phyloP scores from a whole-genome alignment of 2,888 invertebrate genomes.

The Sepioteuthis lessoniana region DNA sequence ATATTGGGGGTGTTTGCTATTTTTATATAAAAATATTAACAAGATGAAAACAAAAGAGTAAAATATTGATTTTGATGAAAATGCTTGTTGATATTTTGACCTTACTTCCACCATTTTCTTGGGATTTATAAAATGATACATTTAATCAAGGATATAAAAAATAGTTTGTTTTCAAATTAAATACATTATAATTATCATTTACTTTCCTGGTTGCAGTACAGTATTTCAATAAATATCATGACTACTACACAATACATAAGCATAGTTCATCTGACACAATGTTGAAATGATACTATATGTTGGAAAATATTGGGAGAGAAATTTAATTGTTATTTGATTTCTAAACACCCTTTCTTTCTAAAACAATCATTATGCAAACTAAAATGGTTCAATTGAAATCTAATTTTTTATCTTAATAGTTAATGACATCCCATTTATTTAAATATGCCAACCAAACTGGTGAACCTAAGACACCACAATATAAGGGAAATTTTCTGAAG shows the following conservation, averaged over 20 bases:
- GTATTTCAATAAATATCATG: not conserved
- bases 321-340: too few relatives aligned
- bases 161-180: not conserved
- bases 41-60: not conserved
- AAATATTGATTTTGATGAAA: not conserved
- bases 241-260: not conserved
- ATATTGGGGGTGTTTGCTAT: not conserved
- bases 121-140: not conserved
- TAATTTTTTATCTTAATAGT: too few relatives aligned
- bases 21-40: not conserved
- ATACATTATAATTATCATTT: not conserved
- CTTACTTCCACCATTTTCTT: not conserved
- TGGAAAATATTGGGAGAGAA: too few relatives aligned
- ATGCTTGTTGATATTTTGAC: not conserved
- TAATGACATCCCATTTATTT: too few relatives aligned
- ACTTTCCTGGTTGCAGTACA: not conserved
- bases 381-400: too few relatives aligned
- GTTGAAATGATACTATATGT: not conserved
- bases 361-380: too few relatives aligned
- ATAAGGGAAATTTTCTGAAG: too few relatives aligned
- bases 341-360: too few relatives aligned
- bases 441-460: too few relatives aligned
- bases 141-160: not conserved
- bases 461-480: too few relatives aligned
- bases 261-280: not conserved